Evolutionary conservation across 2,888 invertebrate species (phyloP).

Genomic region (Salpingus planirostris): DNA sequence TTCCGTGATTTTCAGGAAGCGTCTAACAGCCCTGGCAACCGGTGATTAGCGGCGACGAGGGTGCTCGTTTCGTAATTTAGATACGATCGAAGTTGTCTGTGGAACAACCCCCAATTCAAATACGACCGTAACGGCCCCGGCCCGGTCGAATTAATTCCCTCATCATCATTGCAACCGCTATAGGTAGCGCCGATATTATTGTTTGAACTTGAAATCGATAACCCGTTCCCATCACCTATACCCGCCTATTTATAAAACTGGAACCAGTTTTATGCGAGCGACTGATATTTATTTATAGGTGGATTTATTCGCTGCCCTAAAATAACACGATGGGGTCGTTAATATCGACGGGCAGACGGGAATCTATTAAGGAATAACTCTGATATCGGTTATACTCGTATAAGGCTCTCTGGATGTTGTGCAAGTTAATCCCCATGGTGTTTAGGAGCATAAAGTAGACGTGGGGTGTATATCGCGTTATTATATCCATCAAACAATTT

Average conservation of each 20-base stretch:
- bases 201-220: too few relatives aligned
- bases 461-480: conserved; percentile 17
- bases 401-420: too few relatives aligned
- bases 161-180: too few relatives aligned
- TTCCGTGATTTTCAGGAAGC: conserved; percentile 1
- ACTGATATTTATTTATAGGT: conserved; percentile 5
- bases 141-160: conserved; percentile 8
- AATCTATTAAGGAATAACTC: too few relatives aligned
- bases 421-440: conserved; percentile 12
- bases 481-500: conserved; percentile 35
- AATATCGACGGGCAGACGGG: too few relatives aligned
- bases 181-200: too few relatives aligned
- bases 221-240: too few relatives aligned
- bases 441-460: conserved; percentile 11
- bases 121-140: conserved; percentile 6
- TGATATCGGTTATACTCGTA: too few relatives aligned
- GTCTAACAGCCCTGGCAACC: conserved; percentile 15
- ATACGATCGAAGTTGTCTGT: conserved; percentile 35
- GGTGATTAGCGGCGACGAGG: conserved; percentile 29
- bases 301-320: conserved; percentile 7
- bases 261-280: too few relatives aligned
- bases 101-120: conserved; percentile 29
- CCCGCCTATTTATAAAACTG: too few relatives aligned
- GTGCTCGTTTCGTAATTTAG: conserved; percentile 33
- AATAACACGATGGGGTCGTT: neutral